These are phyloP conservation scores for Eunapius fragilis DNA, from an alignment of 37 sponge, comb jelly and placozoan species.

Conservation along the genomic window DNA sequence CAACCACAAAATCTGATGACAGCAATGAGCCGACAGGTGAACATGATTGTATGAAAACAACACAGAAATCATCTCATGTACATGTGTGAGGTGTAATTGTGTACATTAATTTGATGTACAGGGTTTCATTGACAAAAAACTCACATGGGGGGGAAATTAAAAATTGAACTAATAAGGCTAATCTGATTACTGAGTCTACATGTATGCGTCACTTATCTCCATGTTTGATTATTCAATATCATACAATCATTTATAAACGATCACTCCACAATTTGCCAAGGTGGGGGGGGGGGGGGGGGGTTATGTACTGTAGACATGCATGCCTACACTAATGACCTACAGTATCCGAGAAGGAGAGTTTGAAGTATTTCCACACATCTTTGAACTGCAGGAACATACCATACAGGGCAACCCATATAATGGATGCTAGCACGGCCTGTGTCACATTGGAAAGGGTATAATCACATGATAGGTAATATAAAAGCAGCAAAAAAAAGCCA, in stretches of 20 bases:
- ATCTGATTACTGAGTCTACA: too few species aligned
- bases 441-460: too few species aligned
- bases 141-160: too few species aligned
- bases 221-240: too few species aligned
- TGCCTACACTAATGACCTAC: conserved; percentile 28
- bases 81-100: neutral
- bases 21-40: neutral
- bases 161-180: too few species aligned
- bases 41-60: neutral
- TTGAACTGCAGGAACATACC: conserved; percentile 72
- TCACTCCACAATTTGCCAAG: neutral
- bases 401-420: conserved; percentile 74
- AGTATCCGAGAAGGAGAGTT: conserved; percentile 46
- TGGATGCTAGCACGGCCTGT: conserved; percentile 67
- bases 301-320: neutral
- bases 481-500: too few species aligned
- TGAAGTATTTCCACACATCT: conserved; percentile 56
- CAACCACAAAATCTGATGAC: conserved; percentile 36
- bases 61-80: neutral
- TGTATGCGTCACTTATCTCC: too few species aligned
- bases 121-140: too few species aligned
- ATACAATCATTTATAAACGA: neutral
- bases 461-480: too few species aligned
- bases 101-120: neutral
- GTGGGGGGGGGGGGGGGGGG: too few species aligned